These are phyloP conservation scores for Dipus sagitta DNA, from an alignment of 2,797 vertebrate genomes.

Conservation along the genomic window DNA sequence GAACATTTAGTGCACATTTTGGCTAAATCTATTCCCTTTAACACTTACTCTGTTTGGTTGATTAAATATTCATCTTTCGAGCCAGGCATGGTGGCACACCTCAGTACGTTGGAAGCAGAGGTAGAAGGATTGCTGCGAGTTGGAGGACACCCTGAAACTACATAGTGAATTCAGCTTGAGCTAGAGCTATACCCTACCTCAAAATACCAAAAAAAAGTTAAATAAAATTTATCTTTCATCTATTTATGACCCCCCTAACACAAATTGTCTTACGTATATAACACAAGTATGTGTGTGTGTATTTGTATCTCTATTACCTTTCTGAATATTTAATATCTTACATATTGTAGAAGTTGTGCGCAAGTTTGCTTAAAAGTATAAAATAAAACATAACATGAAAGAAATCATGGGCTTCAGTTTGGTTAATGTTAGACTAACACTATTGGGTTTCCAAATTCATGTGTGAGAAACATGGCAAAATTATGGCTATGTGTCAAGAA, in stretches of 20 bases:
- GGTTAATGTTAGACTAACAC: neutral
- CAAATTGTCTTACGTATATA: too few relatives aligned
- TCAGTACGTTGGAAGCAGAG: too few relatives aligned
- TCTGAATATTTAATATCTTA: fast-evolving
- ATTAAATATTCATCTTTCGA: neutral
- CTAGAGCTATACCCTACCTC: too few relatives aligned
- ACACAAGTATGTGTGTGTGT: too few relatives aligned
- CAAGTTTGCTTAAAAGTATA: neutral
- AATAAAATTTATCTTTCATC: too few relatives aligned
- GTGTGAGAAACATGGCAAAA: neutral
- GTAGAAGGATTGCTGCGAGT: too few relatives aligned
- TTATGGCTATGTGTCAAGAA: neutral
- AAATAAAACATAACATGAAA: neutral
- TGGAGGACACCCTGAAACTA: too few relatives aligned
- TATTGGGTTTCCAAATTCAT: neutral
- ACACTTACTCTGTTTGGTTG: neutral
- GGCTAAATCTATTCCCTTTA: neutral
- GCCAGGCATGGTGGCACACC: too few relatives aligned
- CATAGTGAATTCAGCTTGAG: too few relatives aligned
- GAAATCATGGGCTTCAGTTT: neutral
- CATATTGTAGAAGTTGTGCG: neutral
- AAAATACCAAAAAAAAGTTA: too few relatives aligned
- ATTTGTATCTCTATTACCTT: neutral
- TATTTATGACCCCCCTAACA: neutral
- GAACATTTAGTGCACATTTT: neutral